Base-by-base conservation (phyloP, 2,797 vertebrate species). In the Scolopax bukidnonensis region DNA sequence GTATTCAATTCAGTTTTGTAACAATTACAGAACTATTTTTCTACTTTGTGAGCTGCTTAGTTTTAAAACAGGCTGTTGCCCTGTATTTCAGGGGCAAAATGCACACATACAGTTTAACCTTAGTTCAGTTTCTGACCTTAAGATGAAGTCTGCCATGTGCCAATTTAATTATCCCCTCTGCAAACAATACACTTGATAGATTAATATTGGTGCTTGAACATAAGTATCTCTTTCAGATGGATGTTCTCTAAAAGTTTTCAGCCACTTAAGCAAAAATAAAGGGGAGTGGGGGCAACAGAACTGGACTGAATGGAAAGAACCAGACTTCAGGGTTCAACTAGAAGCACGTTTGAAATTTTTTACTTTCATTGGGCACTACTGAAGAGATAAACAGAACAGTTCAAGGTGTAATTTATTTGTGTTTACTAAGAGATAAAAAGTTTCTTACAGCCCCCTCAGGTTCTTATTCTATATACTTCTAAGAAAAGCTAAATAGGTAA, bases 271-370 rank as follows among this genome's bases (percentile, higher is more conserved):
- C 6, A 25, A 33, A 40, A 73, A 77, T 47, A 18, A n/a, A 38
- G 16, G 7, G 17, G 5, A 1, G 0, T 1, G 12, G 7, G 10
- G 21, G 17, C 10, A 69, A 8, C 0, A 86, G 41, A 94, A 76
- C 41, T n/a, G 12, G 24, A 75, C 13, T 19, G 69, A 74, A 88
- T 53, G 23, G 38, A 19, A 88, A 82, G 23, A 95, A 90, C 2
- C 47, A 53, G 12, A 84, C 45, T 82, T 68, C n/a, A 84, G 40
- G 20, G 64, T 83, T 33, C 19, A 70, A 14, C 81, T 27, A 64
- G 38, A 78, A 90, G 40, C n/a, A 51, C 3, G 6, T 8, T 75
- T 11, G 38, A 56, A 27, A 32, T 16, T 56, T 78, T 74, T 75
- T 21, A 43, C 48, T 90, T 90, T 68, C 6, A 12, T 3, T 90